Conservation (phyloP, 1,140 invertebrate species). For the Tetragonula clypearis region DNA sequence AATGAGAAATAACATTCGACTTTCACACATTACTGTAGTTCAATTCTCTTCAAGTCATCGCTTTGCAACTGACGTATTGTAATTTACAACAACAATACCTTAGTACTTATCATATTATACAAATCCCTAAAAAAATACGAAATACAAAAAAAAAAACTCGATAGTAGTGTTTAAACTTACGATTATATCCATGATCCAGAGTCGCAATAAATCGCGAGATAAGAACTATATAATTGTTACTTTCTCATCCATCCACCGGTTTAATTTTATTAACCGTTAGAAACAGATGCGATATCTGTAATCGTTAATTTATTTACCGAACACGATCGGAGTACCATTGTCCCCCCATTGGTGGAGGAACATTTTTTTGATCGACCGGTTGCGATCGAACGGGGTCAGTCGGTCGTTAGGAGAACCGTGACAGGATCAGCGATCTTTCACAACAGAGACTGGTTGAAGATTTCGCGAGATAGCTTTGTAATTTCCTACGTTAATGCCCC, state of each 20-base stretch:
- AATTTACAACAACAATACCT: no score
- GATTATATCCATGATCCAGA: neutral
- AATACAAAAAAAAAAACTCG: neutral
- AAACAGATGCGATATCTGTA: neutral
- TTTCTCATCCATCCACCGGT: neutral
- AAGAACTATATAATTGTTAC: neutral
- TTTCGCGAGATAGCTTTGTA: slow-evolving; percentile 6
- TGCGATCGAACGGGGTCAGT: slow-evolving; percentile 12
- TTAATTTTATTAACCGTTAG: neutral
- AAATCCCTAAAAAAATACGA: neutral
- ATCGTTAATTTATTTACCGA: slow-evolving; percentile 13
- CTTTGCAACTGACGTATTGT: no score
- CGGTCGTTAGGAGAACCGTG: slow-evolving; percentile 17
- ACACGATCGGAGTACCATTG: slow-evolving; percentile 22
- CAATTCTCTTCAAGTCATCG: no score
- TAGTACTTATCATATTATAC: neutral
- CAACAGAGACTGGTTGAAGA: neutral
- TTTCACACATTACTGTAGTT: no score
- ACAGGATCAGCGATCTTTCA: slow-evolving; percentile 23
- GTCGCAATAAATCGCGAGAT: neutral
- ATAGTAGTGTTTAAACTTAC: neutral
- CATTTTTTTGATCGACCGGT: neutral
- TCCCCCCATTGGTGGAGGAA: neutral
- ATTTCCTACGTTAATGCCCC: slow-evolving; percentile 16
- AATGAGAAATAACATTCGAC: no score